phyloP scores from a whole-genome alignment of 2,888 invertebrate genomes.

The Pilophorus perplexus region DNA sequence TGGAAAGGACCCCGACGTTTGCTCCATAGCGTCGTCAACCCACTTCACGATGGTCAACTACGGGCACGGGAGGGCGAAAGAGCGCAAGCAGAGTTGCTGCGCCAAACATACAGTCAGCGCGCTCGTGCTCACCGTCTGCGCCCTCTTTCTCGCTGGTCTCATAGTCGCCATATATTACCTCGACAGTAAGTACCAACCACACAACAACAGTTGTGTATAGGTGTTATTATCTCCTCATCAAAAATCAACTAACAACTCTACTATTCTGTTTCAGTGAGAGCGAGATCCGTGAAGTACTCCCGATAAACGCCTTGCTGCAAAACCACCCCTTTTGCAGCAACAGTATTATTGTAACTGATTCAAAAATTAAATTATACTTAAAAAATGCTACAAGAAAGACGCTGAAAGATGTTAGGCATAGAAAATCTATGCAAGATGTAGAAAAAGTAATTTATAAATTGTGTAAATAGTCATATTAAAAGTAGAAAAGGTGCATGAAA shows the following conservation, averaged over 20 bases:
- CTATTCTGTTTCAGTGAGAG: slow-evolving; percentile 57
- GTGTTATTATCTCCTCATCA: background rate
- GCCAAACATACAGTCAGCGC: slow-evolving; percentile 79
- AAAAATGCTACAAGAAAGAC: background rate
- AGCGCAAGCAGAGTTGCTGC: slow-evolving; percentile 64
- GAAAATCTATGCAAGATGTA: slow-evolving; percentile 7
- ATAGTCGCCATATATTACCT: slow-evolving; percentile 77
- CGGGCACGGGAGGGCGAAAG: slow-evolving; percentile 58
- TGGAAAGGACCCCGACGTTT: slow-evolving; percentile 59
- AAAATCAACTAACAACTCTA: too few species aligned
- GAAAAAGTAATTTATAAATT: slow-evolving; percentile 21
- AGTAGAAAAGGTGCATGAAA: slow-evolving; percentile 5
- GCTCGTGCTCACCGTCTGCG: slow-evolving; percentile 77
- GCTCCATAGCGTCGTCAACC: slow-evolving; percentile 78
- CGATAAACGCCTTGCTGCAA: slow-evolving; percentile 32
- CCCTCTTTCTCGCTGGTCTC: slow-evolving; percentile 75
- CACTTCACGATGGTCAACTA: slow-evolving; percentile 85
- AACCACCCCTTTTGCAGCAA: background rate
- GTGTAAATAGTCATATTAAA: slow-evolving; percentile 19
- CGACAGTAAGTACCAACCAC: slow-evolving; percentile 82
- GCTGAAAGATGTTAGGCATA: slow-evolving; percentile 10
- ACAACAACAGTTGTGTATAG: slow-evolving; percentile 12
- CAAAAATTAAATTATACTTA: slow-evolving; percentile 18
- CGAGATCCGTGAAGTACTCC: slow-evolving; percentile 50
- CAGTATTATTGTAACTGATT: slow-evolving; percentile 6